Evolutionary conservation across 1,140 invertebrate genomes (phyloP), one percentile per base, ranked within the genome.

Genomic region (Drosophila parvula): DNA sequence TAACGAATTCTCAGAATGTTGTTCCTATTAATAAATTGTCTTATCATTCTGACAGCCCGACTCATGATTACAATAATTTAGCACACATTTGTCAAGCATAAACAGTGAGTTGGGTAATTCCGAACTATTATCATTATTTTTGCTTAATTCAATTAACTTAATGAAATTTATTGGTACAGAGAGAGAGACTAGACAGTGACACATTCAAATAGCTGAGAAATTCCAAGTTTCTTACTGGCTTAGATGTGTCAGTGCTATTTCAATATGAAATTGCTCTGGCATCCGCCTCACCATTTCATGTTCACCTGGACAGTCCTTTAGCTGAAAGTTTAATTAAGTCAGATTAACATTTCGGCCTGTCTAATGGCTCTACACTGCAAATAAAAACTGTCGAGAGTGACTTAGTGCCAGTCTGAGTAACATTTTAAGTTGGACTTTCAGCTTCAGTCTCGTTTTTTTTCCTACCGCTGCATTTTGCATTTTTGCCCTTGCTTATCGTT

Each of bases 401-500:
- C 38, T 63, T 63, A 32, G 32, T 68, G 64, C 18, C 59, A 68
- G 44, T 30, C 50, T n/a, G 22, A 36, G 38, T 36, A 41, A 64
- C 64, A 68, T 64, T 40, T 64, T 64, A 68, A 68, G 64, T 50
- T 64, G 36, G 11, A 34, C 36, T 47, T 63, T 68, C 62, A 47
- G 47, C n/a, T n/a, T 60, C 10, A 38, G 40, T 48, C 32, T 48
- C 22, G 7, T 18, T 34, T 12, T n/a, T 28, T 36, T 36, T 38
- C n/a, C 69, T 32, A 14, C 48, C 18, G 48, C 32, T 71, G 50
- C 56, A 76, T 45, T 62, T 62, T 48, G 50, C 50, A 28, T 38
- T 47, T 70, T 47, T 70, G 65, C 68, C 65, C 65, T 71, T 73
- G 69, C 67, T 78, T 78, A 71, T 78, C 76, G 55, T 73, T 78